Conservation (phyloP, 2,888 invertebrate genomes). For the Pilophorus perplexus region DNA sequence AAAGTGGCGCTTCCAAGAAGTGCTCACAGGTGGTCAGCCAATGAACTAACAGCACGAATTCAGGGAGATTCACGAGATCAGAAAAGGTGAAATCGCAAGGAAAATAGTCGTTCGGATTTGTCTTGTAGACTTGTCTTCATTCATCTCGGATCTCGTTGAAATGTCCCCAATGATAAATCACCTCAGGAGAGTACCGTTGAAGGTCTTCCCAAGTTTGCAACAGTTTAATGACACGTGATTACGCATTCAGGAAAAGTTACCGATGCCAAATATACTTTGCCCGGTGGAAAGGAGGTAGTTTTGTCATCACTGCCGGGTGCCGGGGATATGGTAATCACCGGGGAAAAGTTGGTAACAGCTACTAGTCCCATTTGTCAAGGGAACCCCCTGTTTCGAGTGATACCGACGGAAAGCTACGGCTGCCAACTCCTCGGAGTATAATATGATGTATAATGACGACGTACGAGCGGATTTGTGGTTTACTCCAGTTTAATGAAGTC, state of each 20-base stretch:
- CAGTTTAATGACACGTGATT: background rate
- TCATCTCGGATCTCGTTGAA: too few species aligned
- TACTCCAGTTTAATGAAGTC: too few species aligned
- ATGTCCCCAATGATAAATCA: background rate
- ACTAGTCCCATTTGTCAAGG: slow-evolving; percentile 9
- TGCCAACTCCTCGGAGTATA: too few species aligned
- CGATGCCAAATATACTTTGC: background rate
- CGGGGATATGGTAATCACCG: slow-evolving; percentile 13
- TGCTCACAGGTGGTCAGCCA: too few species aligned
- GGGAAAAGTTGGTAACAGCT: slow-evolving; percentile 6
- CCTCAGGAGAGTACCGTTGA: background rate
- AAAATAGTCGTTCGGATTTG: too few species aligned
- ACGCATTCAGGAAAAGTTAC: background rate
- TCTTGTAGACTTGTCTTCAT: too few species aligned
- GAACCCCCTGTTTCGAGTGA: background rate
- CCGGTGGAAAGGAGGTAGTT: background rate
- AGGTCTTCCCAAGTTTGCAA: background rate
- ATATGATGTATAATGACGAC: too few species aligned
- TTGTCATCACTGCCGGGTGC: background rate
- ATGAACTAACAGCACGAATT: background rate
- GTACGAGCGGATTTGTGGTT: too few species aligned
- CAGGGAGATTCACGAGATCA: too few species aligned
- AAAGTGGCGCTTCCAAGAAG: too few species aligned
- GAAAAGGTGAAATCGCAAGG: too few species aligned
- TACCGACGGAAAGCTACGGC: too few species aligned